Conservation (phyloP, 2,113 vertebrate genomes). For the Mirza zaza region DNA sequence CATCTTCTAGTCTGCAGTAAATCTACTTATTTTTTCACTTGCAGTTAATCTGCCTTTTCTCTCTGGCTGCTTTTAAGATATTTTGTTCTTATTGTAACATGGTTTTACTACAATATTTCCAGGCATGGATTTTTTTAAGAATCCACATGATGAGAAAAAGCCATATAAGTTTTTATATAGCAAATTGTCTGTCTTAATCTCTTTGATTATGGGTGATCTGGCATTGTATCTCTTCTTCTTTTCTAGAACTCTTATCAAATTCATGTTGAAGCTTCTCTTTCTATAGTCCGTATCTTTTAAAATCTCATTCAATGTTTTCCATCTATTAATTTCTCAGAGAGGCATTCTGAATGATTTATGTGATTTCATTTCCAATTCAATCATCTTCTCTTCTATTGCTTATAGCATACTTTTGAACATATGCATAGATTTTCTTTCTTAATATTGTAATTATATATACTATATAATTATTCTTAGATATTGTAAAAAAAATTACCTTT, state of each 20-base stretch:
- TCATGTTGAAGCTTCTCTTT: neutral
- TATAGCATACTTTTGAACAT: neutral
- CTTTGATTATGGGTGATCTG: neutral
- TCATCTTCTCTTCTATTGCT: neutral
- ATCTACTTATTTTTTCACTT: neutral
- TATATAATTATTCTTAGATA: neutral
- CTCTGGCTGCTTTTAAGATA: neutral
- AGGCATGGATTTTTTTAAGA: neutral
- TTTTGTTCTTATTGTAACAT: neutral
- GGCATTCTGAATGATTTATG: neutral
- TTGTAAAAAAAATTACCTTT: neutral
- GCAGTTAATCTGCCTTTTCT: neutral
- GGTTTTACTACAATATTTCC: neutral
- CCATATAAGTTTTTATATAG: neutral
- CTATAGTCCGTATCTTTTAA: neutral
- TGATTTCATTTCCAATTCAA: slow-evolving; percentile 23
- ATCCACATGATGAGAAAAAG: neutral
- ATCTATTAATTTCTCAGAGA: neutral
- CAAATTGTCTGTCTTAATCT: neutral
- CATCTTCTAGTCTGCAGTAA: neutral
- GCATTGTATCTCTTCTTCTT: neutral
- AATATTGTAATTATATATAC: neutral
- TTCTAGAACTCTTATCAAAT: neutral
- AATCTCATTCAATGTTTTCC: neutral
- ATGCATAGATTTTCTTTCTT: neutral